phyloP scores from a whole-genome alignment of 2,888 invertebrate species.

The Caenorhabditis macrosperma region DNA sequence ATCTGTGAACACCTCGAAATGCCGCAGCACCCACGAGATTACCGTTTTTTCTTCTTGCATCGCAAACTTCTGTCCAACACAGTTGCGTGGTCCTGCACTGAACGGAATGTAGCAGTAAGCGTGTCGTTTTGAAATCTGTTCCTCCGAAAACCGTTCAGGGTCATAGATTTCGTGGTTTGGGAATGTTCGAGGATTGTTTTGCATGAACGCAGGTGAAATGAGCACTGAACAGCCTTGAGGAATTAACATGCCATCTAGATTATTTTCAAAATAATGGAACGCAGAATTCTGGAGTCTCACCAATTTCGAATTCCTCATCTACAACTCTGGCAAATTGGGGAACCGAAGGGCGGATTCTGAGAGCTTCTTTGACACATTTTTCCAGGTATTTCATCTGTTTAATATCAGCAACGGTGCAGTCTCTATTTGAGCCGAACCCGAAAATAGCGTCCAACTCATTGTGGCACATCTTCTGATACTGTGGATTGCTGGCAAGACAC shows the following conservation, averaged over 20 bases:
- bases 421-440: slow-evolving; percentile 49
- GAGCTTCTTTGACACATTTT: slow-evolving; percentile 76
- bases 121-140: slow-evolving; percentile 77
- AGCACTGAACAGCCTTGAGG: slow-evolving; percentile 64
- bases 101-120: slow-evolving; percentile 82
- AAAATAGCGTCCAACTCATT: slow-evolving; percentile 64
- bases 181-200: slow-evolving; percentile 58
- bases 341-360: slow-evolving; percentile 66
- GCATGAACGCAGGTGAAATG: slow-evolving; percentile 65
- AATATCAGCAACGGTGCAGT: slow-evolving; percentile 79
- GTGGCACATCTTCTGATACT: slow-evolving; percentile 78
- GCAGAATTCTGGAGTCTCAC: no score
- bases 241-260: slow-evolving; percentile 60
- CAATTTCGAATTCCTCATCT: slow-evolving; percentile 63
- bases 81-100: slow-evolving; percentile 82
- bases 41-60: slow-evolving; percentile 80
- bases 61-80: slow-evolving; percentile 80
- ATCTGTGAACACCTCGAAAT: slow-evolving; percentile 68
- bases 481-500: slow-evolving; percentile 80
- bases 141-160: slow-evolving; percentile 65
- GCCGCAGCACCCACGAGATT: slow-evolving; percentile 80
- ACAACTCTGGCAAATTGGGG: slow-evolving; percentile 64
- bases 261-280: no score
- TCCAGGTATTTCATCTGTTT: slow-evolving; percentile 76
- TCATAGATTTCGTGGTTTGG: slow-evolving; percentile 49